These are phyloP conservation scores for Sinotaia quadrata DNA, from an alignment of 2,888 invertebrate genomes.

Conservation along the genomic window DNA sequence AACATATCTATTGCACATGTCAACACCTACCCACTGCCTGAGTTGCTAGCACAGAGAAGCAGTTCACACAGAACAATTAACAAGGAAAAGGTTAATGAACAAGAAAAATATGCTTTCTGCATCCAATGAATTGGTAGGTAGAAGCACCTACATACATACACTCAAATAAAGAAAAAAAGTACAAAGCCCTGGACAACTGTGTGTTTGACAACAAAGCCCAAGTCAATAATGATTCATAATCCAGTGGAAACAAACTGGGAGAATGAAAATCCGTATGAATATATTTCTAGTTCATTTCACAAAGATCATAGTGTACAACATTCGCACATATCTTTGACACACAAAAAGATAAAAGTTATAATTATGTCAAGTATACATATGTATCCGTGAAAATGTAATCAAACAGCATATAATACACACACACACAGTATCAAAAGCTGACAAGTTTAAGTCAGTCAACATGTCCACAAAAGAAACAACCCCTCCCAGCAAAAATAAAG, in stretches of 20 bases:
- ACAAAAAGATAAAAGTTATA: slow-evolving; percentile 17
- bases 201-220: neutral
- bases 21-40: no score
- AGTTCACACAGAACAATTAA: slow-evolving; percentile 6
- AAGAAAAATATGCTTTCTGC: slow-evolving; percentile 17
- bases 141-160: slow-evolving; percentile 5
- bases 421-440: slow-evolving; percentile 31
- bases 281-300: slow-evolving; percentile 19
- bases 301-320: slow-evolving; percentile 22
- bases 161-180: neutral
- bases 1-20: no score
- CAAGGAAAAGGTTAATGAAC: neutral
- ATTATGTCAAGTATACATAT: slow-evolving; percentile 15
- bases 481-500: neutral
- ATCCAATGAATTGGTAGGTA: slow-evolving; percentile 15
- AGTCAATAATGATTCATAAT: neutral
- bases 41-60: neutral
- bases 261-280: slow-evolving; percentile 22
- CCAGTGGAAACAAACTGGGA: neutral
- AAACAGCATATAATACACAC: slow-evolving; percentile 18
- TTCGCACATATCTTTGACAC: slow-evolving; percentile 27
- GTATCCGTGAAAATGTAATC: no score
- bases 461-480: neutral
- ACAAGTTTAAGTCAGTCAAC: slow-evolving; percentile 5
- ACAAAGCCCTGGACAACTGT: neutral